These are phyloP conservation scores for Eristalis intricaria DNA, from an alignment of 2,888 invertebrate genomes.

Conservation along the genomic window DNA sequence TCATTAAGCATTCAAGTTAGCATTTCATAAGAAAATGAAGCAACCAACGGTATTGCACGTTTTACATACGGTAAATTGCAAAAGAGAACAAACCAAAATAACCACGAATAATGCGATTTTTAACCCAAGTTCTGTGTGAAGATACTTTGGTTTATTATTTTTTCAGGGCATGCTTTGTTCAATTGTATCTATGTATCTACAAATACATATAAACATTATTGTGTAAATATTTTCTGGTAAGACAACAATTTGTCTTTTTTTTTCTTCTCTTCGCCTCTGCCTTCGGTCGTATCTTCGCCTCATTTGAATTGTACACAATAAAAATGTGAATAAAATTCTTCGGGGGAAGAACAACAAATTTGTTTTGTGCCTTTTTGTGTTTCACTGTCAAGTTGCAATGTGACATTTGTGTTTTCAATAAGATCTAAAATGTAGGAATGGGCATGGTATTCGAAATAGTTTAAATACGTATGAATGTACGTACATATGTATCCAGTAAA, in stretches of 20 bases:
- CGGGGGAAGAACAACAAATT: background rate
- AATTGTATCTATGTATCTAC: slow-evolving; percentile 6
- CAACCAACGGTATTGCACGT: background rate
- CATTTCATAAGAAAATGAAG: background rate
- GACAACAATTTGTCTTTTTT: background rate
- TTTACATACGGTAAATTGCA: slow-evolving; percentile 9
- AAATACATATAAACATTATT: background rate
- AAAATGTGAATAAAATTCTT: background rate
- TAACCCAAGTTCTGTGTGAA: slow-evolving; percentile 21
- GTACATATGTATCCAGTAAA: too few species aligned
- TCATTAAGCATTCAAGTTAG: background rate
- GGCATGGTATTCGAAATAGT: background rate
- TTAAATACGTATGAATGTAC: background rate
- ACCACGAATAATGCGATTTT: slow-evolving; percentile 32
- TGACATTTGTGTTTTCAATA: background rate
- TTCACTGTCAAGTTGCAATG: background rate
- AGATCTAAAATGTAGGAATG: background rate
- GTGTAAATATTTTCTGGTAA: background rate
- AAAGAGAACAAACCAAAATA: slow-evolving; percentile 19
- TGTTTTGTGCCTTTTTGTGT: background rate
- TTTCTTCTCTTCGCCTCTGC: background rate
- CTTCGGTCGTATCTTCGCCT: background rate
- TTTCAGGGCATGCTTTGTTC: slow-evolving; percentile 19
- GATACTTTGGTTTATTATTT: slow-evolving; percentile 11
- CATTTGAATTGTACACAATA: background rate